Evolutionary conservation across 2,888 invertebrate genomes (phyloP).

Genomic region (Tigriopus californicus): DNA sequence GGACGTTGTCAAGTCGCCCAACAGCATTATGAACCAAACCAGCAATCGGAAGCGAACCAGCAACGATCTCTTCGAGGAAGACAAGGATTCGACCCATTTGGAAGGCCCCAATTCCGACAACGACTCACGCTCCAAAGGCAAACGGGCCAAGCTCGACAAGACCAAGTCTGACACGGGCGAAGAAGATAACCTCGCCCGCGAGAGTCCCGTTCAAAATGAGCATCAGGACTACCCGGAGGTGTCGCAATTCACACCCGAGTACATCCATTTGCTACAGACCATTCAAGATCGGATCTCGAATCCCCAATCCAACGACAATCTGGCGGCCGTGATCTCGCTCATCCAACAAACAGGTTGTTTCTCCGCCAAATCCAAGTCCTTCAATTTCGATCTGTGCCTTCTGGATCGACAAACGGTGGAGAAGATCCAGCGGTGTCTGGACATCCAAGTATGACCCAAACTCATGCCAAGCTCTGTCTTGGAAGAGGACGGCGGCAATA

Average conservation of each 20-base stretch:
- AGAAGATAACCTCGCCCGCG: not conserved
- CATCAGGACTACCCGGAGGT: constrained; percentile 1
- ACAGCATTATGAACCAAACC: too few relatives aligned
- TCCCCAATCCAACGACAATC: constrained; percentile 1
- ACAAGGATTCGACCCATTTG: too few relatives aligned
- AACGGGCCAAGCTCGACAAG: too few relatives aligned
- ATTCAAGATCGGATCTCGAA: constrained; percentile 5
- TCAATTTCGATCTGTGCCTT: constrained; percentile 9
- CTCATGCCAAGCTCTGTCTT: not conserved
- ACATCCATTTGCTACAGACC: not conserved
- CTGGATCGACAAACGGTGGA: constrained; percentile 6
- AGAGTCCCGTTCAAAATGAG: constrained; percentile 6
- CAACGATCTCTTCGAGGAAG: too few relatives aligned
- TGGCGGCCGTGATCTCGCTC: not conserved
- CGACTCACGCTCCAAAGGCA: too few relatives aligned
- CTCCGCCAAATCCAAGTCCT: not conserved
- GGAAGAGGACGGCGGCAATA: too few relatives aligned
- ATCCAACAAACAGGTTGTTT: constrained; percentile 8
- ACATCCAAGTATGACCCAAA: not conserved
- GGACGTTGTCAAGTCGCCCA: too few relatives aligned
- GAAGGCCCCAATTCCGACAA: too few relatives aligned
- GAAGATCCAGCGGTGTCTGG: constrained; percentile 4
- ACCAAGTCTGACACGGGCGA: too few relatives aligned
- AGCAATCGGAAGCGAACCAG: too few relatives aligned
- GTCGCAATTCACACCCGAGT: not conserved